Percentiles rank a stretch among this genome's conserved stretches.
Evolutionary conservation across 2,797 vertebrate genomes (phyloP).

Genomic region (Spondyliosoma cantharus): DNA sequence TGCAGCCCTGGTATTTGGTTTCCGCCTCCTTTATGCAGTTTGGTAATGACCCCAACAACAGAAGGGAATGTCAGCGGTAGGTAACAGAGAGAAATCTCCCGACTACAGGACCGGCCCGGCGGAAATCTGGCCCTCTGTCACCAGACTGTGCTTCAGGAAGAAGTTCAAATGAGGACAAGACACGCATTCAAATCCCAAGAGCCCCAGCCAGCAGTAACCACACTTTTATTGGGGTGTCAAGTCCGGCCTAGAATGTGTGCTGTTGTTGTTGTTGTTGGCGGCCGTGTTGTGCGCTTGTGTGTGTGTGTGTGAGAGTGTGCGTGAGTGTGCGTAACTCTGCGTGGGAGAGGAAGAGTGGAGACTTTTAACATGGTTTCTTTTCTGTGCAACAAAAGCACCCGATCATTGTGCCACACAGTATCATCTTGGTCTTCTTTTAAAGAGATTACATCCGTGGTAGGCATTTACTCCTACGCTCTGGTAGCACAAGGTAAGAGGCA

Average conservation of each 20-base stretch:
- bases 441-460: conserved; percentile 50
- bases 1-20: conserved; percentile 70
- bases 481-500: conserved; percentile 38
- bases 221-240: conserved; percentile 84
- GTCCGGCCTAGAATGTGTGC: conserved; percentile 71
- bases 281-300: conserved; percentile 30
- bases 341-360: conserved; percentile 56
- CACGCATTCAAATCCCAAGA: conserved; percentile 76
- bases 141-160: conserved; percentile 76
- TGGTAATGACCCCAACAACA: conserved; percentile 74
- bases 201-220: conserved; percentile 78
- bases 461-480: conserved; percentile 48
- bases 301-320: conserved; percentile 36
- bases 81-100: conserved; percentile 70
- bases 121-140: conserved; percentile 78
- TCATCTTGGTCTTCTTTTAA: conserved; percentile 43
- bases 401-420: conserved; percentile 54
- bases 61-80: conserved; percentile 75
- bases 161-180: conserved; percentile 85
- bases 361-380: conserved; percentile 65
- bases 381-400: conserved; percentile 63
- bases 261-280: conserved; percentile 59
- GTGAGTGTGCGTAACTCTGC: conserved; percentile 28
- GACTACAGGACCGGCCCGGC: conserved; percentile 63
- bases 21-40: conserved; percentile 70